phyloP scores from a whole-genome alignment of 2,113 vertebrate species.

The Nansenia antarctica region DNA sequence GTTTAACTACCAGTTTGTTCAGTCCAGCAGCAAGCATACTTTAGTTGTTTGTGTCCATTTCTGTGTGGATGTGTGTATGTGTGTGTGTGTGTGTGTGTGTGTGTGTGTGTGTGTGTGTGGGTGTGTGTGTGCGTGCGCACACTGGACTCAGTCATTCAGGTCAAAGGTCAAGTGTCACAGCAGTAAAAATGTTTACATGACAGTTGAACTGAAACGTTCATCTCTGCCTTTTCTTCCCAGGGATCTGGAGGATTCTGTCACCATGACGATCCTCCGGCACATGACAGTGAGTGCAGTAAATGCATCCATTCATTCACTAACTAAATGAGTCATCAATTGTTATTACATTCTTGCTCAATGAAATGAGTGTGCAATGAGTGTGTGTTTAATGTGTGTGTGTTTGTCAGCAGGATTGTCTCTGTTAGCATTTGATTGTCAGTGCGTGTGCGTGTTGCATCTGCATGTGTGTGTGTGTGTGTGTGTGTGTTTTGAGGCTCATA shows the following conservation, averaged over 20 bases:
- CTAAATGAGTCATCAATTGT: neutral
- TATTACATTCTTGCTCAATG: neutral
- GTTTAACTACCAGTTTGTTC: neutral
- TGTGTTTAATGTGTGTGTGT: no score
- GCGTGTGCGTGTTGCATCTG: no score
- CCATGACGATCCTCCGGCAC: constrained; percentile 84
- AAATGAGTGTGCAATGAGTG: constrained; percentile 17
- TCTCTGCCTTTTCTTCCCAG: constrained; percentile 66
- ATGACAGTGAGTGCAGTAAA: constrained; percentile 79
- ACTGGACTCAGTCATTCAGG: no score
- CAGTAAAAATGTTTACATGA: constrained; percentile 38
- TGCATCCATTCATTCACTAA: neutral
- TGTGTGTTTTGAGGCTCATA: neutral
- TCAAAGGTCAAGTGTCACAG: constrained; percentile 38
- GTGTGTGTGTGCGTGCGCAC: no score
- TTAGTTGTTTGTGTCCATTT: no score
- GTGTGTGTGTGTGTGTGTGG: constrained; percentile 28
- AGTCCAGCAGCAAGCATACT: neutral
- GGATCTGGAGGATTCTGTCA: constrained; percentile 83
- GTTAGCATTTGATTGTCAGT: no score
- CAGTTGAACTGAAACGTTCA: constrained; percentile 52
- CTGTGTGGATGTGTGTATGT: no score
- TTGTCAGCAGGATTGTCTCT: no score
- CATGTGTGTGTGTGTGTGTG: neutral
- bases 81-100: neutral